phyloP scores from a whole-genome alignment of 2,888 invertebrate genomes.

The Teinopalpus imperialis region DNA sequence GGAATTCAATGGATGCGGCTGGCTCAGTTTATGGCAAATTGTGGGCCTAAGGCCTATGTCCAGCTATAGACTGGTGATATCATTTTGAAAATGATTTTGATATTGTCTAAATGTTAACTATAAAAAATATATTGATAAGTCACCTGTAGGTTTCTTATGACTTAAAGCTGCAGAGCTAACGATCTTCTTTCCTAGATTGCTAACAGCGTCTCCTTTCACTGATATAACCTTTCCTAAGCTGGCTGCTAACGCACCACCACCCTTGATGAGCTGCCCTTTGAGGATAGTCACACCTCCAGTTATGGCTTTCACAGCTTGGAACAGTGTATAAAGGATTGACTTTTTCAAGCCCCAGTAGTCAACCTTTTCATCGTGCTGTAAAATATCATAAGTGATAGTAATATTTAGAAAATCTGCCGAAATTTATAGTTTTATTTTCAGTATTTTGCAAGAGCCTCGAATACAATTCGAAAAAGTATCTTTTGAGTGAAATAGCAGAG shows the following conservation, averaged over 20 bases:
- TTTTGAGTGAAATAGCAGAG: no score
- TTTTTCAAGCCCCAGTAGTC: constrained; percentile 91
- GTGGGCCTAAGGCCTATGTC: no score
- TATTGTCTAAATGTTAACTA: no score
- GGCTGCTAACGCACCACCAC: constrained; percentile 84
- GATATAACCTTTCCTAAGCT: constrained; percentile 83
- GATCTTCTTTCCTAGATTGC: constrained; percentile 89
- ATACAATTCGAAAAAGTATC: no score
- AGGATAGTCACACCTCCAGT: constrained; percentile 93
- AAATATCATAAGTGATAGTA: constrained; percentile 8
- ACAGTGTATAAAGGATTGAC: constrained; percentile 89
- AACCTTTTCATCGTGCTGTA: constrained; percentile 67
- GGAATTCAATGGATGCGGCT: no score
- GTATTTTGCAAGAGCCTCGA: no score
- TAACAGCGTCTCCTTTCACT: constrained; percentile 90
- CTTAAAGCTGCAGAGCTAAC: constrained; percentile 88
- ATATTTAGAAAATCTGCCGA: no score
- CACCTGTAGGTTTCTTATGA: constrained; percentile 67
- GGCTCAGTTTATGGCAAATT: no score
- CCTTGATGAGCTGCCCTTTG: constrained; percentile 94
- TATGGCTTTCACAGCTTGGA: constrained; percentile 94
- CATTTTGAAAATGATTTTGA: no score
- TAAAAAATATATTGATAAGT: no score
- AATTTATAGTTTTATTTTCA: no score
- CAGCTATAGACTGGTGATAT: no score